phyloP scores from a whole-genome alignment of 2,888 invertebrate genomes.

The Drosophila diplacantha region DNA sequence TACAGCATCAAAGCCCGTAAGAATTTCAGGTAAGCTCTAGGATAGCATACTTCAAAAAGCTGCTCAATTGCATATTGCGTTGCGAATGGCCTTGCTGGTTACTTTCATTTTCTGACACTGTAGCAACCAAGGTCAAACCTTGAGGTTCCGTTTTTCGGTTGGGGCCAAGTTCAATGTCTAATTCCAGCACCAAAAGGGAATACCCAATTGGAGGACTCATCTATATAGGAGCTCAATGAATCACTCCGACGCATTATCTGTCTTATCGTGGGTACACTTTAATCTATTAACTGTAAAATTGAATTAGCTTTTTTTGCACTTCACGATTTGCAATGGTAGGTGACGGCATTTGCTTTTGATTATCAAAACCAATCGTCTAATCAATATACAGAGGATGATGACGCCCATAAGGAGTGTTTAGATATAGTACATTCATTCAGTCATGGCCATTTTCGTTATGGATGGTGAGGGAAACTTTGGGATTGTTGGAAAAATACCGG shows the following conservation, averaged over 20 bases:
- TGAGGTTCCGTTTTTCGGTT: not conserved
- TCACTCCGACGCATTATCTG: constrained; percentile 16
- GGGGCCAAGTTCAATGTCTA: constrained; percentile 30
- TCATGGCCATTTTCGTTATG: constrained; percentile 5
- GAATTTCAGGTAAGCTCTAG: constrained; percentile 16
- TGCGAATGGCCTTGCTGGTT: constrained; percentile 7
- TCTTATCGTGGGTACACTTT: constrained; percentile 4
- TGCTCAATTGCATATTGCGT: constrained; percentile 10
- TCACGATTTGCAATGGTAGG: constrained; percentile 16
- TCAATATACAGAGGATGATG: constrained; percentile 29
- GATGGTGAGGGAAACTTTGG: constrained; percentile 4
- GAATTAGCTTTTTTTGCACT: constrained; percentile 20
- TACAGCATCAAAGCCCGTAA: not conserved
- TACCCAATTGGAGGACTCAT: constrained; percentile 12
- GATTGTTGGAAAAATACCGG: constrained; percentile 3
- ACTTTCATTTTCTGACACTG: constrained; percentile 16
- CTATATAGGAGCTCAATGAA: constrained; percentile 16
- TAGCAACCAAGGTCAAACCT: constrained; percentile 17
- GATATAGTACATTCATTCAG: constrained; percentile 1
- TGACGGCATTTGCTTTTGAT: constrained; percentile 9
- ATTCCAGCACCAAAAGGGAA: constrained; percentile 15
- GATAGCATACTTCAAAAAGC: constrained; percentile 22
- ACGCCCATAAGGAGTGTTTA: constrained; percentile 1
- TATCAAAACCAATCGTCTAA: constrained; percentile 11
- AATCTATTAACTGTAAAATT: constrained; percentile 15